Evolutionary conservation across 2,888 invertebrate genomes (phyloP).

Genomic region (Sylvicola cinctus): DNA sequence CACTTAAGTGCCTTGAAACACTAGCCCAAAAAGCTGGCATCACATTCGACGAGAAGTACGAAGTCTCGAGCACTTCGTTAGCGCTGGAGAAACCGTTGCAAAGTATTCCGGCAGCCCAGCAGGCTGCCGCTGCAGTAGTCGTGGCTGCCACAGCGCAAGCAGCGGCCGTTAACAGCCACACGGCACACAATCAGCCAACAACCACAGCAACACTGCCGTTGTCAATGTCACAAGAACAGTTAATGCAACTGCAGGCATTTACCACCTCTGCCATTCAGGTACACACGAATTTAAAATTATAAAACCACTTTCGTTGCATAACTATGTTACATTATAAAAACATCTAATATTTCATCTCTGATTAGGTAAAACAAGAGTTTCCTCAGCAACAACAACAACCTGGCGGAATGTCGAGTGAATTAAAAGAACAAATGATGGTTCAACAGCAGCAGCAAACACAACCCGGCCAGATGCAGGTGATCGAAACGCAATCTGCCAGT

Average conservation of each 20-base stretch:
- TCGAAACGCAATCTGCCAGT: constrained; percentile 24
- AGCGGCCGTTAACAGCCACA: constrained; percentile 10
- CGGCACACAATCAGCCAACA: no score
- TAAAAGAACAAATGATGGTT: constrained; percentile 16
- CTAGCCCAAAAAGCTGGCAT: constrained; percentile 53
- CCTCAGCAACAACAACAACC: constrained; percentile 13
- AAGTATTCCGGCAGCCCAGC: constrained; percentile 22
- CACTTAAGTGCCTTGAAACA: constrained; percentile 47
- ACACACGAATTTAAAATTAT: no score
- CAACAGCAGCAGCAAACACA: constrained; percentile 28
- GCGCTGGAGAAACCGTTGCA: constrained; percentile 45
- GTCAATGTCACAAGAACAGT: constrained; percentile 27
- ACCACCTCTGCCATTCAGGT: no score
- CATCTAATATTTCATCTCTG: no score
- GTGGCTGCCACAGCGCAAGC: no score
- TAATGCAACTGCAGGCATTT: constrained; percentile 39
- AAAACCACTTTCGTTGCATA: background rate
- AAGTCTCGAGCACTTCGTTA: constrained; percentile 40
- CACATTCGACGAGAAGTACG: constrained; percentile 53
- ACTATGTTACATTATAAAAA: background rate
- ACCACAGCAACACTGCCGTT: constrained; percentile 20
- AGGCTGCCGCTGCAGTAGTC: constrained; percentile 19
- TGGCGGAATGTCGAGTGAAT: constrained; percentile 11
- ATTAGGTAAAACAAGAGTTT: constrained; percentile 26
- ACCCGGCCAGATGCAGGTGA: constrained; percentile 20